A percentile compares a stretch with the other conserved stretches of the same genome.
Conservation (phyloP, 2,888 invertebrate genomes). For the Crematogaster levior region DNA sequence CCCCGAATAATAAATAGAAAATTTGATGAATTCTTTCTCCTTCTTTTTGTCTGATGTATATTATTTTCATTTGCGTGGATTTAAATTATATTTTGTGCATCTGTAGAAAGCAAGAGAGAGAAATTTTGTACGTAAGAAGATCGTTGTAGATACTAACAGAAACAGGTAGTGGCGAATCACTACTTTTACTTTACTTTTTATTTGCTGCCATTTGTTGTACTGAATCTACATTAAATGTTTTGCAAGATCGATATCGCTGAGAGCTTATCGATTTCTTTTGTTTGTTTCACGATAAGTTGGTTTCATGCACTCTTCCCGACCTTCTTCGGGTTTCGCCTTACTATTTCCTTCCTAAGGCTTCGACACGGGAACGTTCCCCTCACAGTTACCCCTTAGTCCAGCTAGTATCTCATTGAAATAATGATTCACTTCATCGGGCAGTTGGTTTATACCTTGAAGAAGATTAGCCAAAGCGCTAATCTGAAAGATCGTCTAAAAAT, state of each 20-base stretch:
- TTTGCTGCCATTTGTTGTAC: constrained; percentile 4
- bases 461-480: neutral
- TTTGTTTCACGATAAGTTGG: constrained; percentile 30
- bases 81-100: neutral
- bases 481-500: neutral
- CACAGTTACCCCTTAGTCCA: constrained; percentile 63
- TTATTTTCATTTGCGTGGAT: neutral
- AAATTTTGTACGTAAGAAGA: neutral
- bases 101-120: neutral
- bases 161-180: neutral
- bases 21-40: neutral
- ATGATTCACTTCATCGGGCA: neutral
- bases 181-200: neutral
- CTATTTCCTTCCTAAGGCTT: constrained; percentile 39
- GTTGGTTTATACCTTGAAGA: neutral
- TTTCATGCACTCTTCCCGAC: constrained; percentile 62
- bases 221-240: neutral
- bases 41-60: neutral
- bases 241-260: neutral
- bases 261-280: neutral
- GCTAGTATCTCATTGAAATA: neutral
- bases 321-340: constrained; percentile 44
- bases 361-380: neutral
- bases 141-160: neutral
- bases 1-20: neutral